phyloP scores from a whole-genome alignment of 1,140 invertebrate genomes.

The Drosophila trapezifrons region DNA sequence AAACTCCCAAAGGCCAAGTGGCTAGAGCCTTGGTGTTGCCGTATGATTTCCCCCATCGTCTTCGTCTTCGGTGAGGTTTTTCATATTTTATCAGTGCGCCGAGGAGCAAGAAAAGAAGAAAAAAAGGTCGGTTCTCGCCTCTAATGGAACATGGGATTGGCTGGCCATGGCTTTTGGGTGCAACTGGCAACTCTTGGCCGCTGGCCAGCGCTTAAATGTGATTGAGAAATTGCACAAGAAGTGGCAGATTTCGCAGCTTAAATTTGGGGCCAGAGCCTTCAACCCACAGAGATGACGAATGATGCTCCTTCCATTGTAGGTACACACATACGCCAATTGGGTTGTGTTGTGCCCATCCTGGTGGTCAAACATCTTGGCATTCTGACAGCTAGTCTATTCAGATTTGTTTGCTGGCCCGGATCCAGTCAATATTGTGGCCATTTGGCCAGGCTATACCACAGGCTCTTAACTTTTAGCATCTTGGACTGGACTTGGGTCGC shows the following conservation, averaged over 20 bases:
- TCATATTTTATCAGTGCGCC: slow-evolving; percentile 76
- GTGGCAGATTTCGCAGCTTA: slow-evolving; percentile 54
- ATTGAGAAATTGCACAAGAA: slow-evolving; percentile 72
- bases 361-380: slow-evolving; percentile 38
- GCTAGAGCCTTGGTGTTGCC: slow-evolving; percentile 63
- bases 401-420: slow-evolving; percentile 47
- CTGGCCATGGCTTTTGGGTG: slow-evolving; percentile 29
- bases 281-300: slow-evolving; percentile 22
- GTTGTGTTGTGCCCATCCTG: background rate
- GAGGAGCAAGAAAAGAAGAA: slow-evolving; percentile 17
- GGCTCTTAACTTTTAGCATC: slow-evolving; percentile 43
- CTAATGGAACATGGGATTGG: slow-evolving; percentile 44
- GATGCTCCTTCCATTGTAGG: background rate
- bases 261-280: slow-evolving; percentile 41
- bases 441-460: slow-evolving; percentile 28
- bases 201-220: slow-evolving; percentile 56
- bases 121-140: slow-evolving; percentile 57
- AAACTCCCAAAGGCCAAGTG: slow-evolving; percentile 76
- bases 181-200: slow-evolving; percentile 31
- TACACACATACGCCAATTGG: slow-evolving; percentile 16
- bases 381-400: slow-evolving; percentile 41
- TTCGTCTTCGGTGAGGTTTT: slow-evolving; percentile 50
- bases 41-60: slow-evolving; percentile 42
- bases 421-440: slow-evolving; percentile 48
- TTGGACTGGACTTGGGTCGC: slow-evolving; percentile 21